A percentile compares a stretch with the other conserved stretches of the same genome.
phyloP scores from a whole-genome alignment of 2,888 invertebrate species.

The Tineola bisselliella region DNA sequence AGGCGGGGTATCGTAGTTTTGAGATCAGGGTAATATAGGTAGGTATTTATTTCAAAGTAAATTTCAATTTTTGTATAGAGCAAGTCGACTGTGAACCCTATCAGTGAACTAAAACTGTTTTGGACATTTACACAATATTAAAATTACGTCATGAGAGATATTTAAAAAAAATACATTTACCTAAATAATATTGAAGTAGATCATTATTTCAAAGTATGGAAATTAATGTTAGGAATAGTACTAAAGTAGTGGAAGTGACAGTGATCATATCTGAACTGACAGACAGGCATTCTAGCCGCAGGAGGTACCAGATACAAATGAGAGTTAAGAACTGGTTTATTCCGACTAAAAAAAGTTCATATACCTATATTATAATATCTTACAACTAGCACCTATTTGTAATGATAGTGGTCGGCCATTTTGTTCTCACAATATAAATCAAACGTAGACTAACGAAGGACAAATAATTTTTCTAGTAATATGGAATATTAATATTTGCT shows the following conservation, averaged over 20 bases:
- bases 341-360: background rate
- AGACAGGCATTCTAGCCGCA: conserved; percentile 9
- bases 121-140: too few relatives aligned
- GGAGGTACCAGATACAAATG: conserved; percentile 10
- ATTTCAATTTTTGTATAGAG: too few relatives aligned
- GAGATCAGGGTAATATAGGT: too few relatives aligned
- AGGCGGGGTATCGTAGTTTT: too few relatives aligned
- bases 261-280: conserved; percentile 12
- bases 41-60: too few relatives aligned
- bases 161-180: too few relatives aligned
- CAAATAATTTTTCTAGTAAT: background rate
- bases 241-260: conserved; percentile 8
- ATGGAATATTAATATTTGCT: background rate
- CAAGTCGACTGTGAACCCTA: too few relatives aligned
- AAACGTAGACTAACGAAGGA: too few relatives aligned
- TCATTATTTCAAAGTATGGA: background rate
- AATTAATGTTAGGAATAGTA: background rate
- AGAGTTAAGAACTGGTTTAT: conserved; percentile 9
- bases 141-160: too few relatives aligned
- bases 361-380: background rate
- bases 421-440: background rate
- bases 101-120: too few relatives aligned
- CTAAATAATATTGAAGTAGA: too few relatives aligned
- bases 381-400: background rate
- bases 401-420: background rate